A percentile compares a stretch with the other conserved stretches of the same genome.
Conservation (phyloP, 2,797 vertebrate species). For the Coreius guichenoti region DNA sequence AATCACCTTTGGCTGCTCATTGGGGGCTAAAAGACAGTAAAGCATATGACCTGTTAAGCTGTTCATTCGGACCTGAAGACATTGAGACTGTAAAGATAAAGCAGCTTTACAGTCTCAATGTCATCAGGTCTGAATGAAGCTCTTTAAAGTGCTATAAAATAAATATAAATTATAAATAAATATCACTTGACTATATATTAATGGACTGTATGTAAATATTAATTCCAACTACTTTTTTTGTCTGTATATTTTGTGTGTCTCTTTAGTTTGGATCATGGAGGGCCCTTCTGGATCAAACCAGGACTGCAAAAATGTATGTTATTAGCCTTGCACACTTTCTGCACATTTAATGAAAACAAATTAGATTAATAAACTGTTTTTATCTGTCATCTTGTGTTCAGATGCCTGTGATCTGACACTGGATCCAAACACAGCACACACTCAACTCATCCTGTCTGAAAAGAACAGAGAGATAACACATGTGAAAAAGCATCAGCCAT, state of each 20-base stretch:
- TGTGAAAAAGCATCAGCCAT: background rate
- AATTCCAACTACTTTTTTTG: too few relatives aligned
- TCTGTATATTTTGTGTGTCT: background rate
- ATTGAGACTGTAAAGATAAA: too few relatives aligned
- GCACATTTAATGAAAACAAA: background rate
- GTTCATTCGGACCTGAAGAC: too few relatives aligned
- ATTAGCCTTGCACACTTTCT: rapidly evolving
- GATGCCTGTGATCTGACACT: background rate
- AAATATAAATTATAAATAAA: too few relatives aligned
- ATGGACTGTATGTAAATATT: too few relatives aligned
- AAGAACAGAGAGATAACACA: background rate
- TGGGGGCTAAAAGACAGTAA: too few relatives aligned
- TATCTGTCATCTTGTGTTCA: background rate
- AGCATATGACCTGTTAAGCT: too few relatives aligned
- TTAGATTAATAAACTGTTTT: background rate
- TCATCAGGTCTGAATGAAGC: too few relatives aligned
- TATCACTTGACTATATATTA: too few relatives aligned
- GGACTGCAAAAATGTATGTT: background rate
- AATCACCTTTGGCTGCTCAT: too few relatives aligned
- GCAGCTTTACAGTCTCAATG: too few relatives aligned
- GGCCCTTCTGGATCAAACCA: background rate
- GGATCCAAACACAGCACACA: background rate
- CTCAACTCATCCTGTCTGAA: background rate
- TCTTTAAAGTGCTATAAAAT: too few relatives aligned
- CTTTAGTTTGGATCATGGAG: background rate